A percentile compares a stretch with the other conserved stretches of the same genome.
Conservation (phyloP, 1,140 invertebrate species). For the Zaprionus davidi region DNA sequence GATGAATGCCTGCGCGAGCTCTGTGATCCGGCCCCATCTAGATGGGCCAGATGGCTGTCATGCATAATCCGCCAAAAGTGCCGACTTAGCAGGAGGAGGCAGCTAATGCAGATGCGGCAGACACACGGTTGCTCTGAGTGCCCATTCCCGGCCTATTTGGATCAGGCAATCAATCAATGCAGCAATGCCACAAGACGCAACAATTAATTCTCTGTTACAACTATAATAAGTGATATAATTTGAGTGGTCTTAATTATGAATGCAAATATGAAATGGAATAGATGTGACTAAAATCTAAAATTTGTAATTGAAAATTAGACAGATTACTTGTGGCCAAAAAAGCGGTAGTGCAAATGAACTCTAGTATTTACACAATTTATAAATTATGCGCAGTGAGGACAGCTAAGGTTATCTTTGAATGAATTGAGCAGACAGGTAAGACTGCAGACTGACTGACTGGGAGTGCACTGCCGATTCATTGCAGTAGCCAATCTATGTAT, state of each 20-base stretch:
- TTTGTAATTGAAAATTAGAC: background rate
- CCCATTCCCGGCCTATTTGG: background rate
- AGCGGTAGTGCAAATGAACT: background rate
- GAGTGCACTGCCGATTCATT: no score
- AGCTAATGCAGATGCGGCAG: constrained; percentile 25
- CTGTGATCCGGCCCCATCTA: background rate
- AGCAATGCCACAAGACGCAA: background rate
- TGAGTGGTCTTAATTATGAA: constrained; percentile 29
- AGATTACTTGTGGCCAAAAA: constrained; percentile 39
- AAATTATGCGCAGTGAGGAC: no score
- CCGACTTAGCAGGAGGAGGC: background rate
- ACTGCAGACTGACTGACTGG: no score
- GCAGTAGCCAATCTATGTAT: no score
- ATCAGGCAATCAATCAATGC: constrained; percentile 43
- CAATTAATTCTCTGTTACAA: constrained; percentile 1
- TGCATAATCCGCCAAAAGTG: constrained; percentile 31
- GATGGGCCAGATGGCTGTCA: background rate
- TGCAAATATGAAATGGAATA: constrained; percentile 47
- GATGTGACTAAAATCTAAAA: constrained; percentile 10
- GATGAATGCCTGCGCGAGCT: constrained; percentile 17
- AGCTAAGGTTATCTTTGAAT: no score
- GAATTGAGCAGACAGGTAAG: no score
- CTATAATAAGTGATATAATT: background rate
- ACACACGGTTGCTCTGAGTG: background rate
- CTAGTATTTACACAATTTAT: background rate